These are phyloP conservation scores for Anoplophora glabripennis DNA, from an alignment of 1,140 invertebrate species.

Conservation along the genomic window DNA sequence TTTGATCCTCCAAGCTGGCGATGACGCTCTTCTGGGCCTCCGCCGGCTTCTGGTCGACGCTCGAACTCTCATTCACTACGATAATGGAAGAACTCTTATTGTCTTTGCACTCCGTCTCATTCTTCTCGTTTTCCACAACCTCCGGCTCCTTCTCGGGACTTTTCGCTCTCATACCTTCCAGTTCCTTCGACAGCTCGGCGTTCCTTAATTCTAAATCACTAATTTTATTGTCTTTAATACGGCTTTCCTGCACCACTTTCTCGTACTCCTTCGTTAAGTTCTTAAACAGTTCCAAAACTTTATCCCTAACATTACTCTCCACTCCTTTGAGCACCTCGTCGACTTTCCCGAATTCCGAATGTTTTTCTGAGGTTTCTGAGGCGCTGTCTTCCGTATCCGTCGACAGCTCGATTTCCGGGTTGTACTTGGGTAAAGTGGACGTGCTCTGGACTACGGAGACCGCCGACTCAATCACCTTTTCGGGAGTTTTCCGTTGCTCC, in stretches of 20 bases:
- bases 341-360: constrained; percentile 33
- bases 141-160: constrained; percentile 17
- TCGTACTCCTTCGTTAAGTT: constrained; percentile 36
- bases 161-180: constrained; percentile 14
- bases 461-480: constrained; percentile 33
- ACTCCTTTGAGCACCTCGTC: constrained; percentile 36
- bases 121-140: constrained; percentile 14
- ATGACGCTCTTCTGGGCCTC: constrained; percentile 35
- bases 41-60: constrained; percentile 1
- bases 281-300: constrained; percentile 36
- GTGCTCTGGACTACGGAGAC: constrained; percentile 39
- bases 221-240: constrained; percentile 39
- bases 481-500: constrained; percentile 1
- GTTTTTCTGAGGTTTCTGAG: constrained; percentile 42
- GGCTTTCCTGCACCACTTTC: constrained; percentile 29
- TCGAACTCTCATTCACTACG: constrained; percentile 18
- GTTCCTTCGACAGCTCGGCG: constrained; percentile 23
- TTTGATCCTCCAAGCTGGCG: constrained; percentile 29
- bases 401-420: constrained; percentile 61
- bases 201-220: constrained; percentile 31
- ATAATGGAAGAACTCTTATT: constrained; percentile 36
- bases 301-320: constrained; percentile 23
- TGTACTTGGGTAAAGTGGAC: constrained; percentile 36
- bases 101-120: constrained; percentile 21
- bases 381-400: constrained; percentile 58